Evolutionary conservation across 2,113 vertebrate species (phyloP).

Genomic region (Eurypyga helias): DNA sequence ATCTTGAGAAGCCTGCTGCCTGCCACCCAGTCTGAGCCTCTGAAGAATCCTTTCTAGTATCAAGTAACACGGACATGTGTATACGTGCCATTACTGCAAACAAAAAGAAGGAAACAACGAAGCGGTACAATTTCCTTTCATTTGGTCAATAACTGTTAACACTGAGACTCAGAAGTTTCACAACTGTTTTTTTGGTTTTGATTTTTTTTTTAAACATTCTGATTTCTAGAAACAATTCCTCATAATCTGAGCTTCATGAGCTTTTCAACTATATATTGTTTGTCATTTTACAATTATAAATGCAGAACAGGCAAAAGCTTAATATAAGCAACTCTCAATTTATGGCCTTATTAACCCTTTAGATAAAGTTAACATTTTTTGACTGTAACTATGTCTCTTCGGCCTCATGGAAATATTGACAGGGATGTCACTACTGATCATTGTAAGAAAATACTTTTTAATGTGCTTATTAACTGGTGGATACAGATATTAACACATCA

Average conservation of each 20-base stretch:
- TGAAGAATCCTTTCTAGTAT: not conserved
- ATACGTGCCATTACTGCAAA: not conserved
- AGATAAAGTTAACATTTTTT: not conserved
- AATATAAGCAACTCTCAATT: not conserved
- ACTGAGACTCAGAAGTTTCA: not conserved
- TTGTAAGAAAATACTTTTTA: not conserved
- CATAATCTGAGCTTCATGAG: not conserved
- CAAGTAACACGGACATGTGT: accelerated
- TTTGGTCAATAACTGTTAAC: not conserved
- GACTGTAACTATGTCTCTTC: not conserved
- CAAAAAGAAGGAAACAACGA: not conserved
- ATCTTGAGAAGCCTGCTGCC: not conserved
- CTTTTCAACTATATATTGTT: not conserved
- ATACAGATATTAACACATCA: not conserved
- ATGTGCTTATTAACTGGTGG: not conserved
- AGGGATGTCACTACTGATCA: not conserved
- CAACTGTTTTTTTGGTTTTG: not conserved
- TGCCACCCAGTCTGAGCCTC: not conserved
- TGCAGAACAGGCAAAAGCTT: not conserved
- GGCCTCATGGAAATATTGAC: not conserved
- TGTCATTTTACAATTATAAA: not conserved
- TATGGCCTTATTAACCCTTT: not conserved
- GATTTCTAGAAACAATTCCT: not conserved
- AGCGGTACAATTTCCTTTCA: not conserved
- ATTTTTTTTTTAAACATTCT: not conserved